These are phyloP conservation scores for Erebia aethiops DNA, from an alignment of 2,888 invertebrate genomes.

Conservation along the genomic window DNA sequence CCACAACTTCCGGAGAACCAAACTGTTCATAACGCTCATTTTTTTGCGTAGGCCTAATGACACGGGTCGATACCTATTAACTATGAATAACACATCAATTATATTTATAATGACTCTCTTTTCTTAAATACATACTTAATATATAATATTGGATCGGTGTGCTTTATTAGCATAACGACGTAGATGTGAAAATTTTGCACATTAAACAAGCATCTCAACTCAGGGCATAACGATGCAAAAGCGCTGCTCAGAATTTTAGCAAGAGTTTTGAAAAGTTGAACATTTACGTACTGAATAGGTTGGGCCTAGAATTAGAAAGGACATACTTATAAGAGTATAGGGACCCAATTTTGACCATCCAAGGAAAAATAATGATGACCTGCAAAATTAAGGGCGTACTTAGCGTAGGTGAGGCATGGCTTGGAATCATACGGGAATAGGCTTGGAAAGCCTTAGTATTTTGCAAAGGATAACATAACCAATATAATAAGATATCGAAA, in stretches of 20 bases:
- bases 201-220: neutral
- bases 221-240: neutral
- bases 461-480: no score
- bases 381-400: no score
- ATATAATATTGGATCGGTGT: neutral
- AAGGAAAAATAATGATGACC: no score
- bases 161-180: neutral
- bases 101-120: neutral
- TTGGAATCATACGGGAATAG: no score
- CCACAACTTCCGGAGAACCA: neutral
- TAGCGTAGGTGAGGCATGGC: no score
- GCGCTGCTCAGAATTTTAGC: neutral
- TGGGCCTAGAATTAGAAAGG: no score
- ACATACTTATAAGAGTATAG: no score
- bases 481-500: no score
- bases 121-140: neutral
- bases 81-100: neutral
- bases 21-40: neutral
- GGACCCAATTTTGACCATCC: no score
- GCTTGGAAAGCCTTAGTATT: no score
- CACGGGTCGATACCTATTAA: neutral
- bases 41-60: constrained; percentile 2
- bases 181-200: neutral
- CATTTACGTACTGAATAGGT: no score
- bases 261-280: no score